Evolutionary conservation across 2,797 vertebrate species (phyloP).

Genomic region (Jordanella pulchra): DNA sequence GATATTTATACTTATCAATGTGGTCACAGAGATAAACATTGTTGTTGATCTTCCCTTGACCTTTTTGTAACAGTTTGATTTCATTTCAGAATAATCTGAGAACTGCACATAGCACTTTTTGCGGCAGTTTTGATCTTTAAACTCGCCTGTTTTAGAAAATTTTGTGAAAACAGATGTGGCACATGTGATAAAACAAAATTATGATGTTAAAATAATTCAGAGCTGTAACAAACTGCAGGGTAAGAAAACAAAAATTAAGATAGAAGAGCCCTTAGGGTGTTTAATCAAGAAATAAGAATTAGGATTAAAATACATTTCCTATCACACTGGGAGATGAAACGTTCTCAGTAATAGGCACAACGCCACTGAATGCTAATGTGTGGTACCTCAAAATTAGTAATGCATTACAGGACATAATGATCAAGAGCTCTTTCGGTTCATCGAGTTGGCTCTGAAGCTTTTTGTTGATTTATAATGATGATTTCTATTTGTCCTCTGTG

Average conservation of each 20-base stretch:
- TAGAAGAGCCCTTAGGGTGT: background rate
- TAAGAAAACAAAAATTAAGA: background rate
- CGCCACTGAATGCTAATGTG: conserved; percentile 28
- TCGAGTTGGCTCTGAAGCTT: conserved; percentile 19
- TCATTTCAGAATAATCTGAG: conserved; percentile 30
- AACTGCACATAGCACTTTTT: background rate
- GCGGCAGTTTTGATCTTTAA: conserved; percentile 5
- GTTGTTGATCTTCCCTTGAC: conserved; percentile 6
- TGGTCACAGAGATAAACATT: conserved; percentile 26
- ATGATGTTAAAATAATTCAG: conserved; percentile 11
- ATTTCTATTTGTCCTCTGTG: conserved; percentile 8
- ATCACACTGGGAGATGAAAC: conserved; percentile 24
- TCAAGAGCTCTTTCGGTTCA: background rate
- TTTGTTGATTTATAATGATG: conserved; percentile 27
- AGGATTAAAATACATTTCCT: conserved; percentile 4
- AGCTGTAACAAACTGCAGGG: conserved; percentile 5
- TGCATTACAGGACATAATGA: background rate
- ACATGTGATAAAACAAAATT: background rate
- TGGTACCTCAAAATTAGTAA: conserved; percentile 20
- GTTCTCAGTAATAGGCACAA: conserved; percentile 22
- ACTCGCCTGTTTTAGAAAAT: background rate
- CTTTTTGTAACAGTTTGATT: background rate
- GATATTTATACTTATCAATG: conserved; percentile 32
- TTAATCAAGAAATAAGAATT: conserved; percentile 32
- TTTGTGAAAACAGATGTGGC: background rate